Evolutionary conservation across 2,113 vertebrate genomes (phyloP), one percentile per base, ranked within the genome.

Genomic region (Crotalus tigris): DNA sequence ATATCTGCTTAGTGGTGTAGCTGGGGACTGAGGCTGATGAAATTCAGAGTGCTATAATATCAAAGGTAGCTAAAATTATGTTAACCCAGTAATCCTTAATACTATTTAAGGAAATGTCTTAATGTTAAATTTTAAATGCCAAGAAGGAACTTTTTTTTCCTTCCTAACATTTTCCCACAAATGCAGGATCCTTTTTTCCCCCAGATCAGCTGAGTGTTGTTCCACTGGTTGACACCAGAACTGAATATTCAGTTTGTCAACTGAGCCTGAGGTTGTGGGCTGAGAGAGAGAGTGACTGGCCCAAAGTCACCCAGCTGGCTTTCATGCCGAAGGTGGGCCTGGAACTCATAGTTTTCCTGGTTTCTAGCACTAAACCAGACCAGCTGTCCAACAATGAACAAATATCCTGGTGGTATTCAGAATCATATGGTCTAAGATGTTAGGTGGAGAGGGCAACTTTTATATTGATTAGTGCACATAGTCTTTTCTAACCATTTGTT

Each of bases 161-260:
- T 64, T 69, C 64, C 29, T 69, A n/a, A 3, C 13, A 15, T 2
- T 69, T 33, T 69, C 29, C 13, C 29, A n/a, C n/a, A 69, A 69
- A 26, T 0, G 1, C 4, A 69, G 64, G 29, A 1, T 17, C 64
- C 29, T 33, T n/a, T 13, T 13, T 15, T 5, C 0, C 1, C 29
- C 33, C 29, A 64, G 5, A 33, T 33, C 64, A 69, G 17, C 13
- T 69, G 2, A 15, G 29, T 1, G 13, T 33, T 17, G 64, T 69
- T 69, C 12, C 15, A 69, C 64, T 69, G 12, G 29, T 69, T 69
- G 29, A 2, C 29, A 69, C 29, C 6, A 21, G 57, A 58, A 58
- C 21, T 58, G 19, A 23, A 58, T 6, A 23, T 23, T 58, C 57
- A 0, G 57, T 6, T 69, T 69, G 12, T 69, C 61, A n/a, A n/a